These are phyloP conservation scores for Drosophila virilis DNA, from an alignment of 1,140 invertebrate species.

Conservation along the genomic window DNA sequence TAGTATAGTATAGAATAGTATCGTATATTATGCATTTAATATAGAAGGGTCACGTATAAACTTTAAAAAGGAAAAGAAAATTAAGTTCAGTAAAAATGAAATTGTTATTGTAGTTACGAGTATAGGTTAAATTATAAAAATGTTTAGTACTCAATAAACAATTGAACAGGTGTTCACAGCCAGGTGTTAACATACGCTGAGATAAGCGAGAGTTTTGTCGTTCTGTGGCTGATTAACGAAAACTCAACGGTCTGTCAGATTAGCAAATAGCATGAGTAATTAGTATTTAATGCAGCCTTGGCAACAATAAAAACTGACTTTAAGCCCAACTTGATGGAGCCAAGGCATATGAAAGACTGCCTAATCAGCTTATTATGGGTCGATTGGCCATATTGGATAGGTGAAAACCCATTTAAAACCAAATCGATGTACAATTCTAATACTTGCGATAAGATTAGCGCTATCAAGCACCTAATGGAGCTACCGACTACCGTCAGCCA, in stretches of 20 bases:
- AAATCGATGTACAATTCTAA: slow-evolving; percentile 42
- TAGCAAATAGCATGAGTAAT: slow-evolving; percentile 38
- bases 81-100: no score
- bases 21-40: background rate
- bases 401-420: background rate
- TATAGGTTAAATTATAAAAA: slow-evolving; percentile 23
- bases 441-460: slow-evolving; percentile 63
- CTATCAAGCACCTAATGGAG: slow-evolving; percentile 52
- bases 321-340: slow-evolving; percentile 20
- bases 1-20: background rate
- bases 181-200: slow-evolving; percentile 55
- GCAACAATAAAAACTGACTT: slow-evolving; percentile 41
- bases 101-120: background rate
- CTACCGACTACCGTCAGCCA: slow-evolving; percentile 29
- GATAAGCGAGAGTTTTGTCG: slow-evolving; percentile 53
- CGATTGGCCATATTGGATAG: background rate
- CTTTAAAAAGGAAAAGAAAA: background rate
- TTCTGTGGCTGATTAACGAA: slow-evolving; percentile 31
- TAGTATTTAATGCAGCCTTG: slow-evolving; percentile 34
- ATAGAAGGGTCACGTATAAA: background rate
- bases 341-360: background rate
- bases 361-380: background rate
- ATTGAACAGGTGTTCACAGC: slow-evolving; percentile 62
- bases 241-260: slow-evolving; percentile 10
- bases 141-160: slow-evolving; percentile 59